Conservation (phyloP, 2,888 invertebrate species). For the Aquatica leii region DNA sequence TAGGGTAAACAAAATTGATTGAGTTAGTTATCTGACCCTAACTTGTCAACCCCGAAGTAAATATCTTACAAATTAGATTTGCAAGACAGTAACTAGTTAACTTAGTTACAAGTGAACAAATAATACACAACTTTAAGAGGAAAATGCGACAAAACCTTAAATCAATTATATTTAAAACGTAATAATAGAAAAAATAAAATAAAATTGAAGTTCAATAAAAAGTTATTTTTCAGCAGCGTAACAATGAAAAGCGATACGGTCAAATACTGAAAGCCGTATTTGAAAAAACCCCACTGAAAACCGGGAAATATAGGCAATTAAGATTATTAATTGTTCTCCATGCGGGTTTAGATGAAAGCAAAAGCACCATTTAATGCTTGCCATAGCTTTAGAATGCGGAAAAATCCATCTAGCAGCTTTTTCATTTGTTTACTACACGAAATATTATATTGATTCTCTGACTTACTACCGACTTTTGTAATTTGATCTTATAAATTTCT, state of each 20-base stretch:
- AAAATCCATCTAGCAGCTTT: slow-evolving; percentile 28
- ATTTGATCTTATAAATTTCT: not conserved
- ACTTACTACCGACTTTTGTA: slow-evolving; percentile 1
- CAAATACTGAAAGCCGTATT: slow-evolving; percentile 38
- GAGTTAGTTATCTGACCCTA: slow-evolving; percentile 40
- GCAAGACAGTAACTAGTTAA: slow-evolving; percentile 41
- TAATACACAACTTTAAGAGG: slow-evolving; percentile 1
- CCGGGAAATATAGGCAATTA: slow-evolving; percentile 50
- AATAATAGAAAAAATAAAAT: not conserved
- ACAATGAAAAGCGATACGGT: slow-evolving; percentile 35
- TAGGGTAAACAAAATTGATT: slow-evolving; percentile 37
- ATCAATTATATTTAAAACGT: slow-evolving; percentile 21
- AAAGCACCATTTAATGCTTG: slow-evolving; percentile 42
- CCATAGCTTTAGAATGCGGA: slow-evolving; percentile 24
- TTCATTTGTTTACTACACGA: slow-evolving; percentile 28
- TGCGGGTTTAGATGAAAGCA: slow-evolving; percentile 44
- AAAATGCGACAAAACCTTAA: slow-evolving; percentile 18
- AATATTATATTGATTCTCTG: slow-evolving; percentile 27
- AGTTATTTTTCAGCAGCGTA: slow-evolving; percentile 38
- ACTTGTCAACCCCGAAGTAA: slow-evolving; percentile 45
- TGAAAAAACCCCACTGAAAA: slow-evolving; percentile 41
- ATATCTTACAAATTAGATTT: slow-evolving; percentile 43
- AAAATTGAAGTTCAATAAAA: slow-evolving; percentile 29
- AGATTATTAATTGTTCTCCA: slow-evolving; percentile 51
- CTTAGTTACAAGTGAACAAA: slow-evolving; percentile 37